Percentiles rank a stretch among this genome's conserved stretches.
Evolutionary conservation across 2,888 invertebrate genomes (phyloP).

Genomic region (Trileptium ribeirensis): DNA sequence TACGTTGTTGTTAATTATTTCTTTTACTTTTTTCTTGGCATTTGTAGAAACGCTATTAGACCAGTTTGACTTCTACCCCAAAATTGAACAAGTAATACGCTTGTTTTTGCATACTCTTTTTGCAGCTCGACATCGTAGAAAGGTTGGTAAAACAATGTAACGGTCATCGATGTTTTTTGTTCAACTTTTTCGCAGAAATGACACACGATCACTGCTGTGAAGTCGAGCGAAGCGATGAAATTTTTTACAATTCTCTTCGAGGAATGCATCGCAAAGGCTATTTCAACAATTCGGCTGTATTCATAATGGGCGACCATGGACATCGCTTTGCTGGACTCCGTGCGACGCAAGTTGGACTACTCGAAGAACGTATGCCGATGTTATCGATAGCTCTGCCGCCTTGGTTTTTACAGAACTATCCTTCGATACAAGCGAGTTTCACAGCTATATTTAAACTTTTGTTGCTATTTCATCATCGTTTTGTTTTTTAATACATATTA

Average conservation of each 20-base stretch:
- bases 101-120: too few species aligned
- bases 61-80: too few species aligned
- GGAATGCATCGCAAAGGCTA: neutral
- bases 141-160: neutral
- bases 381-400: conserved; percentile 14
- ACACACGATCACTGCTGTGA: neutral
- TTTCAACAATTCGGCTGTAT: neutral
- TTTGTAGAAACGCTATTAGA: too few species aligned
- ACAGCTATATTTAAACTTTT: too few species aligned
- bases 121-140: neutral
- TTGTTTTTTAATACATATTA: too few species aligned
- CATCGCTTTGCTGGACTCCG: neutral
- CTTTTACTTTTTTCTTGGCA: too few species aligned
- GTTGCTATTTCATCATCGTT: too few species aligned
- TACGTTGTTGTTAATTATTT: too few species aligned
- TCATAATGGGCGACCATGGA: conserved; percentile 16
- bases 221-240: conserved; percentile 1
- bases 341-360: conserved; percentile 17
- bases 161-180: neutral
- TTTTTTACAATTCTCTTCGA: neutral
- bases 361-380: conserved; percentile 24
- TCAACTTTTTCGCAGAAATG: neutral
- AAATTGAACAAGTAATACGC: too few species aligned
- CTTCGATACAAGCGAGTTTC: too few species aligned
- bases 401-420: conserved; percentile 22